A percentile compares a stretch with the other conserved stretches of the same genome.
Evolutionary conservation across 2,888 invertebrate species (phyloP).

Genomic region (Bembecia ichneumoniformis): DNA sequence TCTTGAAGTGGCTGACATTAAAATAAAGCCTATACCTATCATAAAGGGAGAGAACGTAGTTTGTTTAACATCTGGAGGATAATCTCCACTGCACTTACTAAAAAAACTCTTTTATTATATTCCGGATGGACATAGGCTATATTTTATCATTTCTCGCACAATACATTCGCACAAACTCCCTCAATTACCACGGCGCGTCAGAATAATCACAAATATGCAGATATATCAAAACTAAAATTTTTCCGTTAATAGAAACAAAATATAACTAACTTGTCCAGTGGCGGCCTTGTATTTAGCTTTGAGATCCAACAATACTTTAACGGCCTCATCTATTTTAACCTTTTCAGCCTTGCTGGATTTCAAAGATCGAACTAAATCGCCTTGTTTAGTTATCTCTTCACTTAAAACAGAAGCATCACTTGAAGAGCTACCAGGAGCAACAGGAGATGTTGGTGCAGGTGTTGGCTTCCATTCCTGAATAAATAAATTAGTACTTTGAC

Average conservation of each 20-base stretch:
- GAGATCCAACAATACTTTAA: constrained; percentile 74
- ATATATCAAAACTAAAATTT: too few species aligned
- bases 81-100: too few species aligned
- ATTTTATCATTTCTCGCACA: too few species aligned
- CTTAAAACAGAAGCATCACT: constrained; percentile 17
- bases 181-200: too few species aligned
- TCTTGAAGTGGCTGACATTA: background rate
- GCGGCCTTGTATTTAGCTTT: constrained; percentile 81
- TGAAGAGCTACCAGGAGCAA: constrained; percentile 9
- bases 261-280: constrained; percentile 33
- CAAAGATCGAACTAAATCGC: constrained; percentile 77
- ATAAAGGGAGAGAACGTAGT: too few species aligned
- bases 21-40: too few species aligned
- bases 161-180: too few species aligned
- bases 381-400: constrained; percentile 48
- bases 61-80: too few species aligned
- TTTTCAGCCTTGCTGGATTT: constrained; percentile 79
- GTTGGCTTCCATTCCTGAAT: constrained; percentile 72
- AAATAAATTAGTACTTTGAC: too few species aligned
- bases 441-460: constrained; percentile 11
- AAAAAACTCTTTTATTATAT: too few species aligned
- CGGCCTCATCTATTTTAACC: constrained; percentile 44
- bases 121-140: too few species aligned
- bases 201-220: too few species aligned
- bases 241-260: background rate